Evolutionary conservation across 2,797 vertebrate genomes (phyloP), one percentile per base, ranked within the genome.

Genomic region (Hypotaenidia philippensis): DNA sequence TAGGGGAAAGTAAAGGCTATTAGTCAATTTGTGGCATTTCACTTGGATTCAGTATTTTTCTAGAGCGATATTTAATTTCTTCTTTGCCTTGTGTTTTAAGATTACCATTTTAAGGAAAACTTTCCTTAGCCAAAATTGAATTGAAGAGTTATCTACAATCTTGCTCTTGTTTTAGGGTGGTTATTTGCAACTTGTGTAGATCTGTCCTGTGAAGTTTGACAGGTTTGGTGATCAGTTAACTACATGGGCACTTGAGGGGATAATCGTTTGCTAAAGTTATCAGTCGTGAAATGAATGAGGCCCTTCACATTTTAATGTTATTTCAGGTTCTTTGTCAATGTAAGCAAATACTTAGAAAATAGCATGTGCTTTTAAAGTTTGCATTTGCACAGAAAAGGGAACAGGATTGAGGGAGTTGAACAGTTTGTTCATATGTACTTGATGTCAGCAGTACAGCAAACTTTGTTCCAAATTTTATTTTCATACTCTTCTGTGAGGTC

Each of bases 321-420:
- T 71, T 91, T 91, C 53, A 76, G 25, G 38, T 69, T 75, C 26
- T 50, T 55, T 70, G 57, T 55, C 53, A 90, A 49, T 31, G 9
- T 3, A 59, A 68, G n/a, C 23, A 80, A 79, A 56, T 7, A 7
- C 3, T 63, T 82, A 36, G 27, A 1, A 1, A 81, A 76, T 5
- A 0, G 1, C 11, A 4, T 7, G 9, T 8, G 44, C 47, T 57
- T 83, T 81, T n/a, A 32, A 70, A 66, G 27, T 63, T 56, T 76
- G 9, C 8, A 13, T 64, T 76, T 94, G 49, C 56, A 19, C 23
- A 47, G 47, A 45, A 68, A 75, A 64, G 21, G 10, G 29, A 66
- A 61, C 3, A 2, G 8, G 29, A 7, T 11, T 56, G 45, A 61
- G 44, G 29, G 11, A 82, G 27, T 5, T 45, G 25, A 79, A 13